phyloP scores from a whole-genome alignment of 2,113 vertebrate genomes.

The Mormoops blainvillei region DNA sequence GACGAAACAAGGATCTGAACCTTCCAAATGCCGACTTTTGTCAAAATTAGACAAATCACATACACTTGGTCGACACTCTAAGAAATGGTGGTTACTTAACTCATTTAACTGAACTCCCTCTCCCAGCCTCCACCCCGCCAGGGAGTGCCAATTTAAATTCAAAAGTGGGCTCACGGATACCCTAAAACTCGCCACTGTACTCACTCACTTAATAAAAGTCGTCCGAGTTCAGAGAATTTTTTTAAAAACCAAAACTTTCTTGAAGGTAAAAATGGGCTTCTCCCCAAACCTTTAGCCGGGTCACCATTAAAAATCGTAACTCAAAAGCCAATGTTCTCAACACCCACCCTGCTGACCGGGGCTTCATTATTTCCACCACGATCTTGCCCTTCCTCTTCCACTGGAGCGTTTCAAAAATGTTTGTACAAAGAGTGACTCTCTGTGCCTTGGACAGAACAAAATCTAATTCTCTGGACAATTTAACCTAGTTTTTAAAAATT shows the following conservation, averaged over 20 bases:
- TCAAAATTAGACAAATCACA: neutral
- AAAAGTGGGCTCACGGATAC: neutral
- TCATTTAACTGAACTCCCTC: neutral
- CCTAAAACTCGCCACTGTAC: neutral
- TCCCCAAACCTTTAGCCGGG: neutral
- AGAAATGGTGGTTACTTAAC: neutral
- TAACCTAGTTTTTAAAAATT: neutral
- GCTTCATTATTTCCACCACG: neutral
- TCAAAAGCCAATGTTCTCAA: neutral
- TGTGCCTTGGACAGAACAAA: neutral
- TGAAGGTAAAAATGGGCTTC: neutral
- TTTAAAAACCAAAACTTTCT: neutral
- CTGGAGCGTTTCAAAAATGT: neutral
- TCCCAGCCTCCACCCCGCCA: accelerated
- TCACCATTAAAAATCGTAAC: neutral
- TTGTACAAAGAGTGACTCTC: neutral
- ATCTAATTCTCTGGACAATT: neutral
- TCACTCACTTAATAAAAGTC: neutral
- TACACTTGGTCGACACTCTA: accelerated
- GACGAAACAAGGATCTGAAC: neutral
- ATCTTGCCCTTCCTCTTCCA: neutral
- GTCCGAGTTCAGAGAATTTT: neutral
- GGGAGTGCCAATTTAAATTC: neutral
- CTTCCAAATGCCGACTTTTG: neutral
- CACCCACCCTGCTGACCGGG: accelerated